Conservation (phyloP, 1,140 invertebrate genomes). For the Drosophila hydei region DNA sequence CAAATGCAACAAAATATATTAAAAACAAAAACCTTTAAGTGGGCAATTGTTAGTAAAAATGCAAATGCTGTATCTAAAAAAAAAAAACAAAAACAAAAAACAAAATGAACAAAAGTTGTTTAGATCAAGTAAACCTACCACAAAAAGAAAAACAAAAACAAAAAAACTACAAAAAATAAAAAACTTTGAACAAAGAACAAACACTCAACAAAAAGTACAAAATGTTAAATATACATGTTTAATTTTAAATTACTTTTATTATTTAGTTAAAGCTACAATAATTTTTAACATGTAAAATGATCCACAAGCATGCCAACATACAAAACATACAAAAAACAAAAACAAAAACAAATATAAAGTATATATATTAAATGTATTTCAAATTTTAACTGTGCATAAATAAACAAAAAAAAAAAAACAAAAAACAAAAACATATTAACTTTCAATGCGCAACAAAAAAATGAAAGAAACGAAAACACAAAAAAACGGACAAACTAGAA, state of each 20-base stretch:
- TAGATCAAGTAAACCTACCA: slow-evolving; percentile 43
- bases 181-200: slow-evolving; percentile 64
- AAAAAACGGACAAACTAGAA: neutral
- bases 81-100: slow-evolving; percentile 22
- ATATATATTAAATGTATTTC: slow-evolving; percentile 43
- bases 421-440: neutral
- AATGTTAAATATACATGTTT: slow-evolving; percentile 80
- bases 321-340: slow-evolving; percentile 1
- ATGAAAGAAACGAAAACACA: neutral
- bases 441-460: slow-evolving; percentile 23
- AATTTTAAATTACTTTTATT: slow-evolving; percentile 76
- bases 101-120: slow-evolving; percentile 40
- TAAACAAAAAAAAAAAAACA: slow-evolving; percentile 13
- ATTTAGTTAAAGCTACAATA: slow-evolving; percentile 67
- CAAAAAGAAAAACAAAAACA: slow-evolving; percentile 19
- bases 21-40: slow-evolving; percentile 48
- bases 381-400: slow-evolving; percentile 48
- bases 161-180: slow-evolving; percentile 13
- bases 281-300: slow-evolving; percentile 46
- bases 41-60: slow-evolving; percentile 73
- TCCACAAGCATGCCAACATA: slow-evolving; percentile 52
- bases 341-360: slow-evolving; percentile 19
- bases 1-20: slow-evolving; percentile 67
- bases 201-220: slow-evolving; percentile 82
- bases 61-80: slow-evolving; percentile 51